Evolutionary conservation across 2,797 vertebrate genomes (phyloP).

Genomic region (Eidolon dupreanum): DNA sequence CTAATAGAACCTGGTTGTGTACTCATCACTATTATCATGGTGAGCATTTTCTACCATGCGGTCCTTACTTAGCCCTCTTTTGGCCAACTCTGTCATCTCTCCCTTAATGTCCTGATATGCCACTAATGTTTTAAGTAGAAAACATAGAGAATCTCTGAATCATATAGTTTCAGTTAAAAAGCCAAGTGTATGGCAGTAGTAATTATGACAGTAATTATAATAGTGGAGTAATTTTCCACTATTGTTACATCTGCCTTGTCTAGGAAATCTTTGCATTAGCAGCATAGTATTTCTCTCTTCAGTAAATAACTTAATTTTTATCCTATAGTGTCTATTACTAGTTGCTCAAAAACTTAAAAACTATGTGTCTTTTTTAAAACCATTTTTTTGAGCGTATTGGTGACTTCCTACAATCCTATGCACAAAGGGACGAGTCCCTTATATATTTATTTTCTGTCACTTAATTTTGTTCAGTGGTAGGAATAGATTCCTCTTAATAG

Average conservation of each 20-base stretch:
- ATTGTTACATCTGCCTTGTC: neutral
- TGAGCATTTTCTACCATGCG: neutral
- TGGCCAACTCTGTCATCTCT: neutral
- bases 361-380: neutral
- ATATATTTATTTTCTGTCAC: slow-evolving; percentile 20
- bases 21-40: neutral
- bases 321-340: neutral
- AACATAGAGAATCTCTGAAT: neutral
- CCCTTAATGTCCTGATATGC: neutral
- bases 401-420: neutral
- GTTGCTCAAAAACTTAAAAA: neutral
- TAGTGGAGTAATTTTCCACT: neutral
- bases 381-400: neutral
- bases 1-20: neutral
- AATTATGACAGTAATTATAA: neutral
- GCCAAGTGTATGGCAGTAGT: neutral
- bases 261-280: slow-evolving; percentile 22
- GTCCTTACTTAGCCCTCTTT: neutral
- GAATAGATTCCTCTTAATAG: slow-evolving; percentile 4
- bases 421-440: neutral
- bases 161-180: neutral
- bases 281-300: neutral
- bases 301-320: slow-evolving; percentile 14
- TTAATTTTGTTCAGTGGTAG: neutral
- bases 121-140: neutral